Evolutionary conservation across 1,140 invertebrate genomes (phyloP).

Genomic region (Drosophila mauritiana): DNA sequence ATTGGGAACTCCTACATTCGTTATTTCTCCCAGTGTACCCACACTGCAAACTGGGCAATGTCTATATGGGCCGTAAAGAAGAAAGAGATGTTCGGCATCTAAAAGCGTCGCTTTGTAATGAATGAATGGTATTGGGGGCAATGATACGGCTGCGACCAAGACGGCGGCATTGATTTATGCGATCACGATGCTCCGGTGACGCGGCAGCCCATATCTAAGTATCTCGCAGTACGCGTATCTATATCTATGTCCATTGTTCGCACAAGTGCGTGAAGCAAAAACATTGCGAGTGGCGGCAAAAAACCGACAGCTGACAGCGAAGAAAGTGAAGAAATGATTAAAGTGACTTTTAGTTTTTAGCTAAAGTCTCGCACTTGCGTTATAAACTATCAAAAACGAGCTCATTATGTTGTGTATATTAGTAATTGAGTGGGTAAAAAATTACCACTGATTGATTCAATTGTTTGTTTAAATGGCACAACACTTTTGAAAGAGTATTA

Average conservation of each 20-base stretch:
- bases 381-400: constrained; percentile 21
- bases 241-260: constrained; percentile 51
- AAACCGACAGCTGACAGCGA: constrained; percentile 7
- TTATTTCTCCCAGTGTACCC: not conserved
- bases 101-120: constrained; percentile 59
- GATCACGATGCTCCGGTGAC: constrained; percentile 50
- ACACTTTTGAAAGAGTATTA: not conserved
- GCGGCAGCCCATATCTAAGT: constrained; percentile 43
- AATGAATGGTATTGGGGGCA: constrained; percentile 69
- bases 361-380: constrained; percentile 13
- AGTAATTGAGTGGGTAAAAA: constrained; percentile 1
- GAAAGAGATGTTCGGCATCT: constrained; percentile 56
- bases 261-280: constrained; percentile 67
- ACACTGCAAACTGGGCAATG: constrained; percentile 23
- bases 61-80: constrained; percentile 31
- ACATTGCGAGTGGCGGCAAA: constrained; percentile 7
- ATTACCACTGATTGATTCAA: constrained; percentile 17
- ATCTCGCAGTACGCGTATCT: constrained; percentile 38
- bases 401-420: not conserved
- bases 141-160: constrained; percentile 58
- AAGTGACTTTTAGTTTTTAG: constrained; percentile 34
- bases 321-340: constrained; percentile 48
- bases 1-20: no score
- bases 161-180: constrained; percentile 74
- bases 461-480: constrained; percentile 8